phyloP scores from a whole-genome alignment of 2,797 vertebrate genomes.

The Tadarida brasiliensis region DNA sequence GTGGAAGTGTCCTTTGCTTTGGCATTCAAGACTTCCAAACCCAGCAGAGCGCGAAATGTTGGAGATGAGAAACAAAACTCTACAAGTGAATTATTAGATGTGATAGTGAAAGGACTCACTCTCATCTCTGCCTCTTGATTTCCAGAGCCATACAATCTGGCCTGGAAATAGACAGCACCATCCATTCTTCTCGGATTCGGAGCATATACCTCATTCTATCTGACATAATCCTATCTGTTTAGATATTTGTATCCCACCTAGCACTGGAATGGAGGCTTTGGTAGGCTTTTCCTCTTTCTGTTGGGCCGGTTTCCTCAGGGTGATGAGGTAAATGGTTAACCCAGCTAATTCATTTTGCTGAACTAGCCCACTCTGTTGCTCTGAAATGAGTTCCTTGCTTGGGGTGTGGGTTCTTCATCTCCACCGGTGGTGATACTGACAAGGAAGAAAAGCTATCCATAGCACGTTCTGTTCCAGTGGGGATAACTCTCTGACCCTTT shows the following conservation, averaged over 20 bases:
- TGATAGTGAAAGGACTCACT: background rate
- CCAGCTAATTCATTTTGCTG: background rate
- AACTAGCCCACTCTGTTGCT: background rate
- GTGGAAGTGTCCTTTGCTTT: background rate
- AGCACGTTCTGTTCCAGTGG: background rate
- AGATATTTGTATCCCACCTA: background rate
- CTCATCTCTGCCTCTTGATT: background rate
- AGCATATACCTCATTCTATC: background rate
- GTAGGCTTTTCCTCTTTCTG: background rate
- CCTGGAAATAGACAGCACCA: background rate
- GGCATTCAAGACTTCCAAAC: background rate
- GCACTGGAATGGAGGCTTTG: background rate
- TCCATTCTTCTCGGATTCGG: background rate
- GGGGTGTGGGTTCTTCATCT: background rate
- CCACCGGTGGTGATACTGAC: background rate
- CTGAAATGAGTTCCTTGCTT: background rate
- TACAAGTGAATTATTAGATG: background rate
- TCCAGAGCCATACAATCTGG: background rate
- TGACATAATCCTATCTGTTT: background rate
- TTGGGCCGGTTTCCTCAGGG: background rate
- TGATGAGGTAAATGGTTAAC: background rate
- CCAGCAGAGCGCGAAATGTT: constrained; percentile 1
- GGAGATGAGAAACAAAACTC: background rate
- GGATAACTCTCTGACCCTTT: background rate
- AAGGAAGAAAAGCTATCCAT: background rate